Conservation (phyloP, 2,888 invertebrate species). For the Thymelicus lineola region DNA sequence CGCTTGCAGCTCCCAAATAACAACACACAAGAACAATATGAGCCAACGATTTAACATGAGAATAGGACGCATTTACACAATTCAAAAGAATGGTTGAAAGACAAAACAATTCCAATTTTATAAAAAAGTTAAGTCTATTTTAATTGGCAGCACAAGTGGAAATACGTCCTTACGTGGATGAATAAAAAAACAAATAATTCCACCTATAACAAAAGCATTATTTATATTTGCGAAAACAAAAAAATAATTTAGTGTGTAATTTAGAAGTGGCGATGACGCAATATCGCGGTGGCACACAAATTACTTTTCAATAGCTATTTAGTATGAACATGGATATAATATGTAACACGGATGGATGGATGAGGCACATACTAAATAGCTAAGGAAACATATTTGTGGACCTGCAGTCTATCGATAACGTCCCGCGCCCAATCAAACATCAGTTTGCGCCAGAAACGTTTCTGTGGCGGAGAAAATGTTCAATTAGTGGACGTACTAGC, state of each 20-base stretch:
- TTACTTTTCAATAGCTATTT: conserved; percentile 60
- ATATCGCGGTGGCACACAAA: conserved; percentile 52
- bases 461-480: conserved; percentile 49
- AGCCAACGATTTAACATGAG: too few species aligned
- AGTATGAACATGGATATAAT: conserved; percentile 52
- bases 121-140: too few species aligned
- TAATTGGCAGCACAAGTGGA: conserved; percentile 20
- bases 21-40: too few species aligned
- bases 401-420: conserved; percentile 56
- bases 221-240: conserved; percentile 32
- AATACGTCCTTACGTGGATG: conserved; percentile 39
- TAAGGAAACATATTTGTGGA: conserved; percentile 59
- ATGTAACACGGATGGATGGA: conserved; percentile 51
- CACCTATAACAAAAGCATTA: conserved; percentile 29
- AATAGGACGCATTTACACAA: too few species aligned
- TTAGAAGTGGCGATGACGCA: conserved; percentile 33
- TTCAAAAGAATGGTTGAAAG: too few species aligned
- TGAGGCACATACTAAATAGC: conserved; percentile 61
- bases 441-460: conserved; percentile 56
- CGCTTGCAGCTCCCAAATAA: too few species aligned
- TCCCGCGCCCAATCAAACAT: conserved; percentile 59
- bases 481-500: conserved; percentile 30
- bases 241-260: conserved; percentile 26
- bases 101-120: too few species aligned
- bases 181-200: conserved; percentile 23